Evolutionary conservation across 2,113 vertebrate species (phyloP).

Genomic region (Cricetomys ansorgei): DNA sequence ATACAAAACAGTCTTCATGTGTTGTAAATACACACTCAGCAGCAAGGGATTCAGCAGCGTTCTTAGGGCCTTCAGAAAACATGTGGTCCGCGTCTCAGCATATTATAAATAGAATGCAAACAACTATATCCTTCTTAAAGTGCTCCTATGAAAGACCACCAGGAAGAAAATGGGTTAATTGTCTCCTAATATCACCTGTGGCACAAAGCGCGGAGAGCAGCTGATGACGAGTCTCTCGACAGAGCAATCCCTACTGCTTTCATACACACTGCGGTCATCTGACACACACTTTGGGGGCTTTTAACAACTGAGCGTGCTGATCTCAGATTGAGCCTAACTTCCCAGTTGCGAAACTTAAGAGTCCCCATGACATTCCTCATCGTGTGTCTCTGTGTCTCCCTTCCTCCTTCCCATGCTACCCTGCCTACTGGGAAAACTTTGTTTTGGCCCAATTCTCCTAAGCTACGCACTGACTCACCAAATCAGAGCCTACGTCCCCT

Average conservation of each 20-base stretch:
- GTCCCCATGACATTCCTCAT: not conserved
- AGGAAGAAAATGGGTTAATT: constrained; percentile 33
- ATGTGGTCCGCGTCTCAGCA: constrained; percentile 19
- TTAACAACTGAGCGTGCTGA: not conserved
- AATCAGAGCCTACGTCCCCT: not conserved
- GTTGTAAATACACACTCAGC: not conserved
- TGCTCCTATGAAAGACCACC: constrained; percentile 1
- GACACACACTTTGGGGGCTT: not conserved
- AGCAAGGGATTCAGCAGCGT: constrained; percentile 17
- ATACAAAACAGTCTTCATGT: constrained; percentile 26
- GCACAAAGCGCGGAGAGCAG: not conserved
- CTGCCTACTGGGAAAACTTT: not conserved
- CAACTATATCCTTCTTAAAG: constrained; percentile 13
- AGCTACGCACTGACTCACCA: not conserved
- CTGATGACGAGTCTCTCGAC: not conserved
- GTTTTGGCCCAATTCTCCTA: not conserved
- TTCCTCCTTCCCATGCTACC: not conserved
- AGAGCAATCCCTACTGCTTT: not conserved
- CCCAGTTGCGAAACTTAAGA: not conserved
- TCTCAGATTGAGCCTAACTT: not conserved
- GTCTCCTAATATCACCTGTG: not conserved
- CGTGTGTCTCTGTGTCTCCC: not conserved
- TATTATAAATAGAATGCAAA: constrained; percentile 47
- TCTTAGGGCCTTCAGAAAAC: not conserved
- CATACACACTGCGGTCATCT: not conserved